These are phyloP conservation scores for Lampris incognitus DNA, from an alignment of 2,113 vertebrate species.

Conservation along the genomic window DNA sequence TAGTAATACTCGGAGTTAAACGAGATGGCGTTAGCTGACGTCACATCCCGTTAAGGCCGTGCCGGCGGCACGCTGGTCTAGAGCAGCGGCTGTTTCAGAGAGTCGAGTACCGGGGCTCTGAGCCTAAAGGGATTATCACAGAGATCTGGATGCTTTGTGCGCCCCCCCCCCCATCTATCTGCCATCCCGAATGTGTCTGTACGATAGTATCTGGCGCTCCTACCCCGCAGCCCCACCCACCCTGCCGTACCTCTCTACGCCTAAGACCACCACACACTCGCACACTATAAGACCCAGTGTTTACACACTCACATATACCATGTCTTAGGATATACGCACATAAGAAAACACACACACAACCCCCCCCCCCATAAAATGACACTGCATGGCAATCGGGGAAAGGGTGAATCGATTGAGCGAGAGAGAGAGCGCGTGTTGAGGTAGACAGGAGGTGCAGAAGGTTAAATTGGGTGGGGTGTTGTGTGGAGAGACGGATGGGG, in stretches of 20 bases:
- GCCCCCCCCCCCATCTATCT: not conserved
- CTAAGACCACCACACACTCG: not conserved
- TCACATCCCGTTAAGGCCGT: too few relatives aligned
- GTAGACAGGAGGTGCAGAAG: not conserved
- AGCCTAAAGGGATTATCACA: slow-evolving; percentile 11
- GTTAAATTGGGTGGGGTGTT: not conserved
- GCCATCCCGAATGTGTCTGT: slow-evolving; percentile 28
- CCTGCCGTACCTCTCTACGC: slow-evolving; percentile 17
- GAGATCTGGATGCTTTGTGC: slow-evolving; percentile 6
- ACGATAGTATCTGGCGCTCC: slow-evolving; percentile 20
- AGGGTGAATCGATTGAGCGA: slow-evolving; percentile 41
- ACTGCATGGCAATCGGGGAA: slow-evolving; percentile 62
- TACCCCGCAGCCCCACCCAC: not conserved
- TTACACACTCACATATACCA: slow-evolving; percentile 1
- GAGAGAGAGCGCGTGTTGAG: not conserved
- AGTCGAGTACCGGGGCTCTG: not conserved
- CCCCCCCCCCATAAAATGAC: slow-evolving; percentile 48
- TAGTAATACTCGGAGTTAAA: too few relatives aligned
- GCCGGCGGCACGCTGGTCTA: not conserved
- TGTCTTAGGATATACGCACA: not conserved
- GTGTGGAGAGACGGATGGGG: not conserved
- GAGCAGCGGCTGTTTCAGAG: not conserved
- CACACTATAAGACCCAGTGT: not conserved
- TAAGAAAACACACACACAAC: not conserved
- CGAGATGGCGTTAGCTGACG: too few relatives aligned